Evolutionary conservation across 2,888 invertebrate genomes (phyloP).

Genomic region (Onthophagus sagittarius): DNA sequence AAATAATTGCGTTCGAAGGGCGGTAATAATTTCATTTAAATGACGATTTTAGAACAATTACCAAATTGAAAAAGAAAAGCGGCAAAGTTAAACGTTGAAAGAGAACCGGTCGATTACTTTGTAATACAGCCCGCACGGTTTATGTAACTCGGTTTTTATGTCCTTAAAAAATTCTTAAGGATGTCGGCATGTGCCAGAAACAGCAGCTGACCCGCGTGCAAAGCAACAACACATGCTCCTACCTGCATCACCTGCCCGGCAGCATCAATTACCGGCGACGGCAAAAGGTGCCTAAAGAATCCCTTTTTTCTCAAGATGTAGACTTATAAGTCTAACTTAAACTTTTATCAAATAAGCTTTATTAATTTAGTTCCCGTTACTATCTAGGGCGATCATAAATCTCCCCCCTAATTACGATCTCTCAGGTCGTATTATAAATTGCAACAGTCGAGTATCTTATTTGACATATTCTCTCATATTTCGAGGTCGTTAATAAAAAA

Average conservation of each 20-base stretch:
- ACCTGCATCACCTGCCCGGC: background rate
- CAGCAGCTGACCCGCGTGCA: background rate
- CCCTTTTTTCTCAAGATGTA: background rate
- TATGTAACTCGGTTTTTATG: background rate
- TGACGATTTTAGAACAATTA: no score
- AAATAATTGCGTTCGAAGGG: no score
- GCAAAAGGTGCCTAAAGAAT: background rate
- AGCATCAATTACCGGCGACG: background rate
- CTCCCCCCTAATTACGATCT: background rate
- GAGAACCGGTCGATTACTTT: background rate
- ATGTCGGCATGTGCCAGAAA: background rate
- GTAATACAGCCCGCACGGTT: background rate
- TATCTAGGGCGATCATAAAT: background rate
- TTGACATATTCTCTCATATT: background rate
- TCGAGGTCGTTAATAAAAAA: background rate
- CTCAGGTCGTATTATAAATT: background rate
- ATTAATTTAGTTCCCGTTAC: background rate
- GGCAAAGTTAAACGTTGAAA: no score
- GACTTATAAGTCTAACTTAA: background rate
- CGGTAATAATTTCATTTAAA: no score
- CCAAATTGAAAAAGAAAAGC: background rate
- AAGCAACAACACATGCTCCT: background rate
- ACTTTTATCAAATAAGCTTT: no score
- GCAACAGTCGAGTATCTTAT: background rate
- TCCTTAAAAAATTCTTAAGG: background rate